phyloP scores from a whole-genome alignment of 2,797 vertebrate genomes.

The Cryptoblepharus egeriae region DNA sequence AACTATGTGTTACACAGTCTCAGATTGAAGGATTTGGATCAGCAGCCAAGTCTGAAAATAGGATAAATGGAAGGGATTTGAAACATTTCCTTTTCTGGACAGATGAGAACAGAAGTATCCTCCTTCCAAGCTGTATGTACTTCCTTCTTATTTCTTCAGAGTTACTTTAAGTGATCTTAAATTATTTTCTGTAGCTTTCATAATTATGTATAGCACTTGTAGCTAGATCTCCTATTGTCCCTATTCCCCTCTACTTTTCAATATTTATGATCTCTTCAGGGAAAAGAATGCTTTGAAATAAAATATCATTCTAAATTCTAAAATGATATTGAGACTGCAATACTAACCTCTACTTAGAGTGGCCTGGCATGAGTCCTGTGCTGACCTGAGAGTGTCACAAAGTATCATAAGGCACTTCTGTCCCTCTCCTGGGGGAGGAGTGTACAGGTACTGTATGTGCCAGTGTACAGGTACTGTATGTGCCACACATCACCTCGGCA shows the following conservation, averaged over 20 bases:
- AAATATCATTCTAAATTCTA: conserved; percentile 14
- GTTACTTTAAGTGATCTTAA: not conserved
- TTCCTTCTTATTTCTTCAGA: not conserved
- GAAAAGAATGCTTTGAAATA: conserved; percentile 11
- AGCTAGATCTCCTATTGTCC: not conserved
- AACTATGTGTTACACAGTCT: not conserved
- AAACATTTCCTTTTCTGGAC: too few species aligned
- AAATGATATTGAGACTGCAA: not conserved
- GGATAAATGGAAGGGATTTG: not conserved
- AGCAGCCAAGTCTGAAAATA: not conserved
- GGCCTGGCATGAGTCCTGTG: too few species aligned
- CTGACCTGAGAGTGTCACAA: too few species aligned
- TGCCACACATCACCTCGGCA: too few species aligned
- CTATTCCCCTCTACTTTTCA: not conserved
- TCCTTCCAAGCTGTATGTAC: not conserved
- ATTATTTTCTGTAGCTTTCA: not conserved
- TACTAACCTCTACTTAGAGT: too few species aligned
- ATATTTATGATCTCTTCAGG: not conserved
- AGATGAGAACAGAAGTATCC: not conserved
- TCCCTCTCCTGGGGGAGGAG: too few species aligned
- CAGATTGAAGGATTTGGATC: not conserved
- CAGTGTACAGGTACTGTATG: too few species aligned
- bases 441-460: too few species aligned
- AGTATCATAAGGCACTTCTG: too few species aligned
- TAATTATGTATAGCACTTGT: not conserved